A percentile compares a stretch with the other conserved stretches of the same genome.
Conservation (phyloP, 2,797 vertebrate species). For the Lophura swinhoii region DNA sequence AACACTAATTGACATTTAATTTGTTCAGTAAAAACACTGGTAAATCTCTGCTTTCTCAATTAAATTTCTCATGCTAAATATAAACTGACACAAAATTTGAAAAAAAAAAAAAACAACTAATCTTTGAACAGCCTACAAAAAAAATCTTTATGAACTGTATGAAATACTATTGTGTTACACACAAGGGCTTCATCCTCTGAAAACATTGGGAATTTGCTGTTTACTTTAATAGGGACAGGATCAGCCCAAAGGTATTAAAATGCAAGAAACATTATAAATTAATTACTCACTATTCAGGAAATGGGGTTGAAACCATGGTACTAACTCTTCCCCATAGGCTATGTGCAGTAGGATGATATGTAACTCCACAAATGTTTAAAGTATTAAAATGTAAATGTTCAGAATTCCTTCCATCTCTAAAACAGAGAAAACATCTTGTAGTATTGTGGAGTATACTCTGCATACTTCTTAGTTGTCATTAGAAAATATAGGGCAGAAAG, state of each 20-base stretch:
- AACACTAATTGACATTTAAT: constrained; percentile 64
- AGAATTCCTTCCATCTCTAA: not conserved
- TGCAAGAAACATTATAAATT: not conserved
- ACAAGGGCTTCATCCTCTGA: not conserved
- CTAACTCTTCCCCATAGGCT: not conserved
- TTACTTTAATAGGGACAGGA: not conserved
- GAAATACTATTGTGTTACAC: not conserved
- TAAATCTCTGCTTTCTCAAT: constrained; percentile 30
- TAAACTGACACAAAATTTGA: not conserved
- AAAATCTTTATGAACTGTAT: not conserved
- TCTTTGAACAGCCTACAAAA: not conserved
- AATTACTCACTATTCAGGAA: not conserved
- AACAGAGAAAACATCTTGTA: not conserved
- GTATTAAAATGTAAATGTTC: not conserved
- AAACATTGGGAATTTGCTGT: not conserved
- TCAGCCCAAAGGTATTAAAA: constrained; percentile 1
- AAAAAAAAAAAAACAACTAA: not conserved
- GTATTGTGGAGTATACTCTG: not conserved
- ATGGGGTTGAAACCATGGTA: not conserved
- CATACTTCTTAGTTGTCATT: not conserved
- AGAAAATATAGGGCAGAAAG: not conserved
- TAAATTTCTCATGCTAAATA: not conserved
- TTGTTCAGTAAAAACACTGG: constrained; percentile 19
- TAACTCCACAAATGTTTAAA: not conserved
- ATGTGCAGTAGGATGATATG: not conserved